phyloP scores from a whole-genome alignment of 2,888 invertebrate genomes.

The Prosapia bicincta region DNA sequence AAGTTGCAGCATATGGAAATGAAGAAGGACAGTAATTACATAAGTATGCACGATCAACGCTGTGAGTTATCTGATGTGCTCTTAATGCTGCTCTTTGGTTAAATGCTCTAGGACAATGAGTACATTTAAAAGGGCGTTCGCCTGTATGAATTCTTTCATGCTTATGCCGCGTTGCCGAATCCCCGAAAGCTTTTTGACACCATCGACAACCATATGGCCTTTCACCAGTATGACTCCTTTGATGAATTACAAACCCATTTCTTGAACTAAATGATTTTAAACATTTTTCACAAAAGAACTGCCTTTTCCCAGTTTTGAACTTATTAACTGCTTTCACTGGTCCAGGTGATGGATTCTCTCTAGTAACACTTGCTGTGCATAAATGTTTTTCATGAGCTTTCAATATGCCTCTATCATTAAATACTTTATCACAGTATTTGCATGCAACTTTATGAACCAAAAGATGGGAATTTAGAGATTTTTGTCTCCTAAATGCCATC shows the following conservation, averaged over 20 bases:
- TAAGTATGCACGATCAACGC: slow-evolving; percentile 32
- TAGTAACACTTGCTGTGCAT: background rate
- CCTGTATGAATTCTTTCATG: slow-evolving; percentile 43
- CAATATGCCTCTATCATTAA: slow-evolving; percentile 29
- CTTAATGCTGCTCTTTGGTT: slow-evolving; percentile 36
- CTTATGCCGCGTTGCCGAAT: slow-evolving; percentile 37
- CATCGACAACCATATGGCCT: slow-evolving; percentile 43
- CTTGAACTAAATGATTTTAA: slow-evolving; percentile 39
- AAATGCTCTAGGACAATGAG: slow-evolving; percentile 46
- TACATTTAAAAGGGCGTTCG: slow-evolving; percentile 46
- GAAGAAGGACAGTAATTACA: slow-evolving; percentile 35
- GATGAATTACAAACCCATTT: slow-evolving; percentile 43
- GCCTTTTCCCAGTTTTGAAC: slow-evolving; percentile 6
- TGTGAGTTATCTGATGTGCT: slow-evolving; percentile 37
- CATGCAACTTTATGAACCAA: slow-evolving; percentile 30
- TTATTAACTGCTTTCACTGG: background rate
- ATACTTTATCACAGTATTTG: slow-evolving; percentile 31
- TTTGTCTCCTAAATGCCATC: slow-evolving; percentile 34
- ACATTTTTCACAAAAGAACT: slow-evolving; percentile 35
- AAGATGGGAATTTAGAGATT: slow-evolving; percentile 33
- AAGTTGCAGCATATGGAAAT: slow-evolving; percentile 35
- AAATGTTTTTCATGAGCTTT: slow-evolving; percentile 30
- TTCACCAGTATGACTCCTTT: slow-evolving; percentile 37
- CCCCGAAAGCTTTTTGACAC: slow-evolving; percentile 38
- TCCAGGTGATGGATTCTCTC: background rate